Evolutionary conservation across 1,140 invertebrate species (phyloP).

Genomic region (Helicoverpa armigera): DNA sequence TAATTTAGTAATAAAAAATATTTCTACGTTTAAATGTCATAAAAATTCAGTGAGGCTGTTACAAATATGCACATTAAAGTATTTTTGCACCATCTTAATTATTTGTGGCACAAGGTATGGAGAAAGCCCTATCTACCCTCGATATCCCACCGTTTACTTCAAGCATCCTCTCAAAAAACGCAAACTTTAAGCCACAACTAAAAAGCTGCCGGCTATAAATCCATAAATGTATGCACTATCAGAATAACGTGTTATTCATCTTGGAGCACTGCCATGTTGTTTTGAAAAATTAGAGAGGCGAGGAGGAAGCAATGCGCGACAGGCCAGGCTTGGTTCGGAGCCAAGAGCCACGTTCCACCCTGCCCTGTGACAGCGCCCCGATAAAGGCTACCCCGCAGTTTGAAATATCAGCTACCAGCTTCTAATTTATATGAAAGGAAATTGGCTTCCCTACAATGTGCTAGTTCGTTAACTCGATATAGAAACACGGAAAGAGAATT

Average conservation of each 20-base stretch:
- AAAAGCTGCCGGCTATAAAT: slow-evolving; percentile 47
- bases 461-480: slow-evolving; percentile 40
- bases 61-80: too few relatives aligned
- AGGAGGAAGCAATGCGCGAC: slow-evolving; percentile 54
- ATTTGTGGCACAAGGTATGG: too few relatives aligned
- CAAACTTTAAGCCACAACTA: slow-evolving; percentile 27
- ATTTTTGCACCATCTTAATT: too few relatives aligned
- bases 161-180: neutral
- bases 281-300: slow-evolving; percentile 73
- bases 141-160: neutral
- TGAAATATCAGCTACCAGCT: slow-evolving; percentile 45
- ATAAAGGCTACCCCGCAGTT: slow-evolving; percentile 58
- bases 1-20: too few relatives aligned
- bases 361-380: slow-evolving; percentile 61
- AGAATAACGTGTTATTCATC: slow-evolving; percentile 63
- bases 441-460: slow-evolving; percentile 39
- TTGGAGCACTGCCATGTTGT: slow-evolving; percentile 72
- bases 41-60: too few relatives aligned
- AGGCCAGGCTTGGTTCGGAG: slow-evolving; percentile 60
- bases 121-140: too few relatives aligned
- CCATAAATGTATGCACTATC: slow-evolving; percentile 60
- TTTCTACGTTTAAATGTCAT: too few relatives aligned
- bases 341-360: slow-evolving; percentile 60
- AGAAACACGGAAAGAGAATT: neutral
- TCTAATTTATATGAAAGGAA: slow-evolving; percentile 51